phyloP scores from a whole-genome alignment of 1,140 invertebrate species.

The Eriocheir sinensis region DNA sequence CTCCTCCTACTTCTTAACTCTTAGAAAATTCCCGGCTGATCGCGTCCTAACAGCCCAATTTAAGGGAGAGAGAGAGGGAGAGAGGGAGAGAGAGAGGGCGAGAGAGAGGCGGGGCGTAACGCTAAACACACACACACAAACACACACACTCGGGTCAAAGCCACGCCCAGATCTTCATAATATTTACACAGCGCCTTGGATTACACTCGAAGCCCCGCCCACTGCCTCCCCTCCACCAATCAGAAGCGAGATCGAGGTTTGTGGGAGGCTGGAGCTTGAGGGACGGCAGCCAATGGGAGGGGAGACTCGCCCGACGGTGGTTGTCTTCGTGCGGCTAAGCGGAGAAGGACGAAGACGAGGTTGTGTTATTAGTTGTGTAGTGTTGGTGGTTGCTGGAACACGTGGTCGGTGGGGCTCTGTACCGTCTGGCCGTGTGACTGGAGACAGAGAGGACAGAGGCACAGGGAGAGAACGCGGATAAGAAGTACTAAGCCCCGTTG shows the following conservation, averaged over 20 bases:
- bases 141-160: not conserved
- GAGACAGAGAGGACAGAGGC: no score
- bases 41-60: constrained; percentile 26
- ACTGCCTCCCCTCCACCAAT: constrained; percentile 30
- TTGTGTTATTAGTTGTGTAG: constrained; percentile 73
- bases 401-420: constrained; percentile 37
- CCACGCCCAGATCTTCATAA: constrained; percentile 67
- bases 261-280: not conserved
- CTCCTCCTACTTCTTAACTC: not conserved
- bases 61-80: not conserved
- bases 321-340: constrained; percentile 18
- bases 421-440: not conserved
- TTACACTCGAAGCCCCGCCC: constrained; percentile 34
- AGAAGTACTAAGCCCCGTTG: not conserved
- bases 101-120: no score
- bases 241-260: not conserved
- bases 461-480: not conserved
- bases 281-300: constrained; percentile 29
- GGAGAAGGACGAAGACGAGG: constrained; percentile 42
- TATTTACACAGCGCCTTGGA: constrained; percentile 55
- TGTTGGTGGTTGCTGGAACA: constrained; percentile 72
- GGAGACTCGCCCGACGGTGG: not conserved
- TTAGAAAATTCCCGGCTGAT: constrained; percentile 15
- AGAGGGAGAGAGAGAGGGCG: not conserved
- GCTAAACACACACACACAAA: constrained; percentile 6